A percentile compares a stretch with the other conserved stretches of the same genome.
phyloP scores from a whole-genome alignment of 2,888 invertebrate genomes.

The Orthosia cruda region DNA sequence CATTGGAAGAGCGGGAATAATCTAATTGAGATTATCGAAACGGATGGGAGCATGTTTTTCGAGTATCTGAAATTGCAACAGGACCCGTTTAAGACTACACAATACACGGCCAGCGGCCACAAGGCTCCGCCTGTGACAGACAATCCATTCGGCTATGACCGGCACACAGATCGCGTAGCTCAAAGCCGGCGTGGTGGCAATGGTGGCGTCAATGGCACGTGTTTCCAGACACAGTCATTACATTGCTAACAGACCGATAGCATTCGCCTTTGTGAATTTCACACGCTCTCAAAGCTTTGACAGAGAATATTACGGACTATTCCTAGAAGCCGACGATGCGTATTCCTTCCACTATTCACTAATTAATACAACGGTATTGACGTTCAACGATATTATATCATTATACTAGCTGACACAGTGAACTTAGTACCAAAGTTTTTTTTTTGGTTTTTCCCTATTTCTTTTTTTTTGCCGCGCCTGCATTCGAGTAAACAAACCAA shows the following conservation, averaged over 20 bases:
- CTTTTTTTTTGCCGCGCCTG: no score
- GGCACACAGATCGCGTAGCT: background rate
- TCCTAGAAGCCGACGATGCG: background rate
- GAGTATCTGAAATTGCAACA: background rate
- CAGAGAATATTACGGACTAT: background rate
- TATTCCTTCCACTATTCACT: background rate
- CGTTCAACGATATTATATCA: background rate
- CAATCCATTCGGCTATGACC: slow-evolving; percentile 2
- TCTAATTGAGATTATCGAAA: background rate
- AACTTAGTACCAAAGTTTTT: no score
- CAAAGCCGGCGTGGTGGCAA: background rate
- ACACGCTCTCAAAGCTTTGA: background rate
- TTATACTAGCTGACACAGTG: no score
- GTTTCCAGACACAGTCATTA: background rate
- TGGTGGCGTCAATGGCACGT: background rate
- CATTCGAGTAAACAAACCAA: no score
- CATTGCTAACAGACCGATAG: background rate
- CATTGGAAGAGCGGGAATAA: background rate
- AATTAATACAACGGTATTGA: background rate
- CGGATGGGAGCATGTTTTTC: background rate
- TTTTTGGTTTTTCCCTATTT: no score
- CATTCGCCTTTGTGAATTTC: background rate
- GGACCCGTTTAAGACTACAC: background rate
- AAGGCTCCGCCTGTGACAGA: background rate
- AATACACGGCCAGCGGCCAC: background rate